Evolutionary conservation across 2,113 vertebrate species (phyloP).

Genomic region (Oryzias celebensis): DNA sequence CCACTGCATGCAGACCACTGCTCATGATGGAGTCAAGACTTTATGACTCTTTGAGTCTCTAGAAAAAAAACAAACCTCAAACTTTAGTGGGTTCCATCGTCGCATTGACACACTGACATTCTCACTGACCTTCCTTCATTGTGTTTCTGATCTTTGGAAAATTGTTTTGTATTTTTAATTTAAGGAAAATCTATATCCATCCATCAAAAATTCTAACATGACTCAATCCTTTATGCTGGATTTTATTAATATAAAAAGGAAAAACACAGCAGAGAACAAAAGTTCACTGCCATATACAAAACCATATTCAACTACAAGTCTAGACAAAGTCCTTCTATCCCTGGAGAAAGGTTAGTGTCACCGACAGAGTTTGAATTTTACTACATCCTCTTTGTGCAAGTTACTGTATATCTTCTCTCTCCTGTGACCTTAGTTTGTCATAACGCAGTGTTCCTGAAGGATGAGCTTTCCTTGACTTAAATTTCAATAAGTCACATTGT

Average conservation of each 20-base stretch:
- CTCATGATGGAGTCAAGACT: neutral
- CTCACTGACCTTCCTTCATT: slow-evolving; percentile 21
- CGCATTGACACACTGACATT: slow-evolving; percentile 26
- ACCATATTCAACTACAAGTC: slow-evolving; percentile 1
- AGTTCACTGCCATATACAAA: slow-evolving; percentile 5
- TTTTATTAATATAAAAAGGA: neutral
- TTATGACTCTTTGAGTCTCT: slow-evolving; percentile 27
- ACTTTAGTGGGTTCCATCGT: slow-evolving; percentile 18
- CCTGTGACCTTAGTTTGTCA: slow-evolving; percentile 41
- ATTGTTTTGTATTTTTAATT: no score
- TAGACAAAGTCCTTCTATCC: neutral
- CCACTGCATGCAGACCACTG: neutral
- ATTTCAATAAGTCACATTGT: slow-evolving; percentile 45
- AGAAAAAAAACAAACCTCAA: slow-evolving; percentile 10
- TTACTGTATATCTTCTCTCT: slow-evolving; percentile 19
- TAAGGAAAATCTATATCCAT: neutral
- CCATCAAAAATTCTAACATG: neutral
- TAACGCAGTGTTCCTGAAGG: slow-evolving; percentile 27
- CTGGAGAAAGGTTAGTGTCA: neutral
- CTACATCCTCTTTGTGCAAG: neutral
- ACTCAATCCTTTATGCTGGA: neutral
- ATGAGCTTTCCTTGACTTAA: slow-evolving; percentile 43
- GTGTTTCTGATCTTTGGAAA: neutral
- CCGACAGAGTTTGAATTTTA: slow-evolving; percentile 12
- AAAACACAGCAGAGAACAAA: neutral